Conservation (phyloP, 2,888 invertebrate species). For the Tachina lurida region DNA sequence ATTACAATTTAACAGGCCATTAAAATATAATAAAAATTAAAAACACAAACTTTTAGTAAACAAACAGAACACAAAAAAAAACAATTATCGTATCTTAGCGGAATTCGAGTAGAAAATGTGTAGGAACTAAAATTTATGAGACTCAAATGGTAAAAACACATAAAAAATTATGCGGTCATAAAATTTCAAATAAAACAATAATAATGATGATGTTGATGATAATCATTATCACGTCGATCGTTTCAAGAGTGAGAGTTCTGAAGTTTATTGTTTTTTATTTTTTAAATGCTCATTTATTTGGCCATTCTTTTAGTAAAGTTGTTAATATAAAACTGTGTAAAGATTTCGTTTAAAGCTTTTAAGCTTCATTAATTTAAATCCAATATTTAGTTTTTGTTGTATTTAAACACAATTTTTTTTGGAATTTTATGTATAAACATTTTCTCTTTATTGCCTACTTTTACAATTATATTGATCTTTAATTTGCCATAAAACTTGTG, state of each 20-base stretch:
- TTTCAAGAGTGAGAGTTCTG: slow-evolving; percentile 56
- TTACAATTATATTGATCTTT: no score
- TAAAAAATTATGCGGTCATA: slow-evolving; percentile 9
- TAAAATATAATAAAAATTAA: background rate
- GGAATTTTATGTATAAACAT: no score
- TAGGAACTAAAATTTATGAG: background rate
- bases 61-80: background rate
- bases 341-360: background rate
- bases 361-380: background rate
- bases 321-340: background rate
- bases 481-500: background rate
- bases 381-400: no score
- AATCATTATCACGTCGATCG: slow-evolving; percentile 45
- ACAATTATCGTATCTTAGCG: background rate
- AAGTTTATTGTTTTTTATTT: background rate
- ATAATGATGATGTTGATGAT: slow-evolving; percentile 27
- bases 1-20: background rate
- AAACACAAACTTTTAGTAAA: background rate
- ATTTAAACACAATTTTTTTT: no score
- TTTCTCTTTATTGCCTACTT: no score
- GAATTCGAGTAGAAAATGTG: slow-evolving; percentile 6
- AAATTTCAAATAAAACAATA: slow-evolving; percentile 2
- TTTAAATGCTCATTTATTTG: slow-evolving; percentile 6
- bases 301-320: background rate
- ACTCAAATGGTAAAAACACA: background rate